These are phyloP conservation scores for Porites australiensis DNA, from an alignment of 64 coral and sea anemone genomes.

Conservation along the genomic window DNA sequence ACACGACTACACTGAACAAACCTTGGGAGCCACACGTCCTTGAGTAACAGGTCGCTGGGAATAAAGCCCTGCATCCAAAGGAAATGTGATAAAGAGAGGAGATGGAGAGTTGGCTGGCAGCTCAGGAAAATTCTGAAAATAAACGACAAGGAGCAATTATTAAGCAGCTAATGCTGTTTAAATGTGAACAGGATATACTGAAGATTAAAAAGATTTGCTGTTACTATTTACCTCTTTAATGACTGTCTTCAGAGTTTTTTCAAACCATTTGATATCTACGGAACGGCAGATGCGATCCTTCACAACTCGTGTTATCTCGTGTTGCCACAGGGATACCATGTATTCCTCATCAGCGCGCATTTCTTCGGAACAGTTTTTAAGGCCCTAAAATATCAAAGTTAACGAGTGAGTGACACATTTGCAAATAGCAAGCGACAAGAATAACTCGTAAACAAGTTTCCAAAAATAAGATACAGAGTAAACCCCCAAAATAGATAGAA, in stretches of 20 bases:
- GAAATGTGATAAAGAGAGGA: slow-evolving; percentile 88
- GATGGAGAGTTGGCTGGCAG: slow-evolving; percentile 87
- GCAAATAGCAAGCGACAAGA: too few species aligned
- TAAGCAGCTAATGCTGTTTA: background rate
- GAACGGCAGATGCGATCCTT: slow-evolving; percentile 90
- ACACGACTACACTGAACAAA: slow-evolving; percentile 9
- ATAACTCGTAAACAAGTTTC: too few species aligned
- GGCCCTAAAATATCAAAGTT: slow-evolving; percentile 57
- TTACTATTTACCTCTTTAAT: slow-evolving; percentile 74
- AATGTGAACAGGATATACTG: background rate
- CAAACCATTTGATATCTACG: slow-evolving; percentile 93
- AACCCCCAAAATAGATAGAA: too few species aligned
- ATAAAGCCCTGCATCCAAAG: slow-evolving; percentile 75
- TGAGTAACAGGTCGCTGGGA: slow-evolving; percentile 82
- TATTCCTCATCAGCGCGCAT: slow-evolving; percentile 97
- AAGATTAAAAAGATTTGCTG: background rate
- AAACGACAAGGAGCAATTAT: background rate
- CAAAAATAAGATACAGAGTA: too few species aligned
- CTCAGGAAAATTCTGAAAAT: slow-evolving; percentile 82
- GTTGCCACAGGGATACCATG: slow-evolving; percentile 96
- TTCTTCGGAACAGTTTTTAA: slow-evolving; percentile 97
- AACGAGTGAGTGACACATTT: too few species aligned
- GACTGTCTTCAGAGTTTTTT: slow-evolving; percentile 81
- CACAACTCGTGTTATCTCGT: slow-evolving; percentile 85
- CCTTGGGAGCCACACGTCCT: slow-evolving; percentile 75